These are phyloP conservation scores for Argentina silus DNA, from an alignment of 2,797 vertebrate genomes.

Conservation along the genomic window DNA sequence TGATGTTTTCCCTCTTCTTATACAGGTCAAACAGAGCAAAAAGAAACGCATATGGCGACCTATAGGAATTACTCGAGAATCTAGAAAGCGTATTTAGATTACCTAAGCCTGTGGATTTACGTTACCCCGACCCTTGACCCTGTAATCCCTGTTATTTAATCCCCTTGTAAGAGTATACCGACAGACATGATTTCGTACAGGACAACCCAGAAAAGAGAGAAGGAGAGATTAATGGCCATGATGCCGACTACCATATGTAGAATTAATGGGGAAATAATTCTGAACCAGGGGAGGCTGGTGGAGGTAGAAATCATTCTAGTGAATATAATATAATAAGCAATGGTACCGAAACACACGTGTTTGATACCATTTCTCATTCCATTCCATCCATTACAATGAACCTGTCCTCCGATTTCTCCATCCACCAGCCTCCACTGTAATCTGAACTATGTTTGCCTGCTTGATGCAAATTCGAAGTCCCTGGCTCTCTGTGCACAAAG, in stretches of 20 bases:
- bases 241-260: not conserved
- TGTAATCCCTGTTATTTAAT: conserved; percentile 70
- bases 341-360: too few species aligned
- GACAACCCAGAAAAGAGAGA: conserved; percentile 40
- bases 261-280: not conserved
- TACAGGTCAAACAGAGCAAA: conserved; percentile 35
- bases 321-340: too few species aligned
- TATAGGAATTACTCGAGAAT: conserved; percentile 48
- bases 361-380: too few species aligned
- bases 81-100: conserved; percentile 46
- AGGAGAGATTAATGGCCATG: conserved; percentile 3
- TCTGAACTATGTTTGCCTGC: too few species aligned
- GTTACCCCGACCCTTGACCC: conserved; percentile 62
- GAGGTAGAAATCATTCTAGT: too few species aligned
- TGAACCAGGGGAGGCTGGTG: not conserved
- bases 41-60: conserved; percentile 29
- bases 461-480: too few species aligned
- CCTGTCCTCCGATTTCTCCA: too few species aligned
- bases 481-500: too few species aligned
- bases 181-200: conserved; percentile 42
- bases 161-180: conserved; percentile 47
- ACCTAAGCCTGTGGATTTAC: conserved; percentile 63
- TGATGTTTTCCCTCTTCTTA: not conserved
- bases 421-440: too few species aligned
- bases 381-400: too few species aligned